Evolutionary conservation across 2,113 vertebrate species (phyloP).

Genomic region (Poeciliopsis occidentalis): DNA sequence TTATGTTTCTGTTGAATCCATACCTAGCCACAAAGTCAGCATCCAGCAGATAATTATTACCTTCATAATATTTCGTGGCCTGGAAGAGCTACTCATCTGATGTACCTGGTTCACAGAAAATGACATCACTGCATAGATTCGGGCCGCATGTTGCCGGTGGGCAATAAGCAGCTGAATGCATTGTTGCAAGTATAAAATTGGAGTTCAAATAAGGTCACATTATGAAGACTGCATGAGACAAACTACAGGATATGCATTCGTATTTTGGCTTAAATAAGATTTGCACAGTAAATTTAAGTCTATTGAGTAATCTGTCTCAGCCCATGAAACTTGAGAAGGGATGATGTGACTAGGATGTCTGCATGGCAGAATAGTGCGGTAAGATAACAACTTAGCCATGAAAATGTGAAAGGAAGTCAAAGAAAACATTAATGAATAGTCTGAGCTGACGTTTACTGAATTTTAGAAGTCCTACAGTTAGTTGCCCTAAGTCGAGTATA

Average conservation of each 20-base stretch:
- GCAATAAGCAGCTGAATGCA: neutral
- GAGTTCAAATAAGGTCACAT: neutral
- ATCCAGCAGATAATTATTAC: slow-evolving; percentile 33
- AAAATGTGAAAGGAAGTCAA: neutral
- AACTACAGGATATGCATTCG: slow-evolving; percentile 9
- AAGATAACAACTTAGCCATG: neutral
- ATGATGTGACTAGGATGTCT: neutral
- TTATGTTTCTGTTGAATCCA: slow-evolving; percentile 28
- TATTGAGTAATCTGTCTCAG: neutral
- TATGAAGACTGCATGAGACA: neutral
- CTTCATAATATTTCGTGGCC: slow-evolving; percentile 13
- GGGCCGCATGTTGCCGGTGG: neutral
- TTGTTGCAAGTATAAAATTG: neutral
- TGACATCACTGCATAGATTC: slow-evolving; percentile 16
- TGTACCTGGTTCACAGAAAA: slow-evolving; percentile 27
- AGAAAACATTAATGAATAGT: neutral
- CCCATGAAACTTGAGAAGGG: neutral
- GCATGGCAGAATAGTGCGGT: neutral
- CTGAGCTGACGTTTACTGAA: too few relatives aligned
- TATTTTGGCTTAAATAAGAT: neutral
- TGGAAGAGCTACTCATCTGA: slow-evolving; percentile 4
- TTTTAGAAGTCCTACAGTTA: neutral
- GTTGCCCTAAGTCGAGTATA: neutral
- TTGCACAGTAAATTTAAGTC: neutral
- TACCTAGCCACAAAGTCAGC: slow-evolving; percentile 12